Evolutionary conservation across 2,113 vertebrate genomes (phyloP).

Genomic region (Mungos mungo): DNA sequence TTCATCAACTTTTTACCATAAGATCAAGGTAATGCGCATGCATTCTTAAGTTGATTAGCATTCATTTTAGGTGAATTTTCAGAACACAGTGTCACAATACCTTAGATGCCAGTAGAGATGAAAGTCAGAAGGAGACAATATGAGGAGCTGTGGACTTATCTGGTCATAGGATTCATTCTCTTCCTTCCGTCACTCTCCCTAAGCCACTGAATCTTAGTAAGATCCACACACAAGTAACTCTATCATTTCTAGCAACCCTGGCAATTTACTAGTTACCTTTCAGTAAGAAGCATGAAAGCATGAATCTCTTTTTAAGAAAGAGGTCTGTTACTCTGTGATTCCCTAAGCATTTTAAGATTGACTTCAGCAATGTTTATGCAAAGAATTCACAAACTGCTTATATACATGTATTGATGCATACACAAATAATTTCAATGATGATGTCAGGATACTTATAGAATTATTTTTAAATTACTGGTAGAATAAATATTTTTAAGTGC

Average conservation of each 20-base stretch:
- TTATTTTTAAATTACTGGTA: conserved; percentile 56
- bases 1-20: not conserved
- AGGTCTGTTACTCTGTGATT: not conserved
- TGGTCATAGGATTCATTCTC: not conserved
- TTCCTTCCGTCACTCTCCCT: not conserved
- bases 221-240: not conserved
- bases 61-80: not conserved
- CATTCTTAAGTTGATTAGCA: not conserved
- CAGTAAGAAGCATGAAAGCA: not conserved
- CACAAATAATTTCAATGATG: not conserved
- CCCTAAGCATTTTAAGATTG: not conserved
- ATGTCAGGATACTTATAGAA: not conserved
- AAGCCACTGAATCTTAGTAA: not conserved
- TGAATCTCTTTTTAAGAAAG: not conserved
- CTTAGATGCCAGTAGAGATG: not conserved
- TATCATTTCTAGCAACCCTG: not conserved
- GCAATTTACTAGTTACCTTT: not conserved
- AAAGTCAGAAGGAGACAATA: not conserved
- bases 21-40: not conserved
- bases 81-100: not conserved
- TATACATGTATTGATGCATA: not conserved
- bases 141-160: not conserved
- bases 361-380: not conserved
- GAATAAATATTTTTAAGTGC: conserved; percentile 54
- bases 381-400: not conserved